phyloP scores from a whole-genome alignment of 1,140 invertebrate genomes.

The Brachionus manjavacas region DNA sequence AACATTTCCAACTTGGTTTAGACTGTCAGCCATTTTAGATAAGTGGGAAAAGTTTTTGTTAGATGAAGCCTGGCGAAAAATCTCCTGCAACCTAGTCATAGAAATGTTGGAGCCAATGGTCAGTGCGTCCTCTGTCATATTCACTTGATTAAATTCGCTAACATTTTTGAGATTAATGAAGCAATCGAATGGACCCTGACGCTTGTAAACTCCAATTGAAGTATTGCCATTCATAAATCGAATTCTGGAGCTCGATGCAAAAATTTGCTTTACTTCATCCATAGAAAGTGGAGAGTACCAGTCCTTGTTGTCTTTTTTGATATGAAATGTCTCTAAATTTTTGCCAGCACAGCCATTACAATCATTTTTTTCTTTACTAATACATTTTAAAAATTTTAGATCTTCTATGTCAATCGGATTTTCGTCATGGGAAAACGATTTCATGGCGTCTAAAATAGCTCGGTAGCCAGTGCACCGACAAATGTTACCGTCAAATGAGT shows the following conservation, averaged over 20 bases:
- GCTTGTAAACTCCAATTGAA: conserved; percentile 27
- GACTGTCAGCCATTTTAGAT: not conserved
- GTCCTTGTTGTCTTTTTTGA: not conserved
- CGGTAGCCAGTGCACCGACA: conserved; percentile 57
- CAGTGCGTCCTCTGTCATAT: not conserved
- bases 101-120: not conserved
- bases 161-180: conserved; percentile 7
- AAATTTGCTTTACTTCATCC: not conserved
- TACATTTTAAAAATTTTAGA: not conserved
- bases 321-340: not conserved
- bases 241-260: not conserved
- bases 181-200: not conserved
- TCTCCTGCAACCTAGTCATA: not conserved
- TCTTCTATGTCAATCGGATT: conserved; percentile 37
- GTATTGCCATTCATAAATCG: conserved; percentile 30
- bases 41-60: conserved; percentile 3
- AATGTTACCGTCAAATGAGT: conserved; percentile 52
- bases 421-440: conserved; percentile 5
- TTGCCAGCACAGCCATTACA: not conserved
- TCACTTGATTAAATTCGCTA: not conserved
- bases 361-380: not conserved
- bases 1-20: conserved; percentile 22
- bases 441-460: conserved; percentile 53
- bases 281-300: not conserved
- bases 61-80: not conserved